Evolutionary conservation across 2,113 vertebrate genomes (phyloP).

Genomic region (Psilopsiagon aurifrons): DNA sequence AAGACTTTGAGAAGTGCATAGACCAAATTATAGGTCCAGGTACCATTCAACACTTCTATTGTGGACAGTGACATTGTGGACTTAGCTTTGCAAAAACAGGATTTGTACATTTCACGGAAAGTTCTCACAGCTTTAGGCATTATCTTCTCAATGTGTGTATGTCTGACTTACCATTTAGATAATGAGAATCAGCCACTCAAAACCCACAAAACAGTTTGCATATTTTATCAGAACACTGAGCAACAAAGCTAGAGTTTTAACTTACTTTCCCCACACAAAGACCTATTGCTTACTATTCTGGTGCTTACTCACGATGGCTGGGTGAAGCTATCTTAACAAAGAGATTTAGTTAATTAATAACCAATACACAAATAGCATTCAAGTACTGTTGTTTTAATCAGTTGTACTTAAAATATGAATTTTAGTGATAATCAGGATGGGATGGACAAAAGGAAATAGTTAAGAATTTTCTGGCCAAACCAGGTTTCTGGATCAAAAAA

Average conservation of each 20-base stretch:
- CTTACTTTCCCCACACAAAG: background rate
- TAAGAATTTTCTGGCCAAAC: background rate
- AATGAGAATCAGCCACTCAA: background rate
- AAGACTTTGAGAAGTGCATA: background rate
- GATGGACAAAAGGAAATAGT: background rate
- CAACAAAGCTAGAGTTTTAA: background rate
- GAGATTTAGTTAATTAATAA: background rate
- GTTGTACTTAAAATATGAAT: background rate
- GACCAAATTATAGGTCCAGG: background rate
- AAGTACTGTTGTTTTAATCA: background rate
- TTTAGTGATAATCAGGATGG: background rate
- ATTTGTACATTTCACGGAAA: background rate
- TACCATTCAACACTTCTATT: background rate
- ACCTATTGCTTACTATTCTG: background rate
- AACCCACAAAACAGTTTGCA: background rate
- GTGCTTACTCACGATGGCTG: background rate
- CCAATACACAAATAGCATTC: background rate
- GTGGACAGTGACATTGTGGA: background rate
- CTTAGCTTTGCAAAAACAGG: fast-evolving
- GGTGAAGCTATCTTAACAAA: background rate
- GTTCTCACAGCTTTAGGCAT: background rate
- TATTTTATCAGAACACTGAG: background rate
- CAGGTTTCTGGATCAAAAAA: background rate
- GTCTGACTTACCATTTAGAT: background rate
- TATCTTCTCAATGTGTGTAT: background rate